These are phyloP conservation scores for Synanceia verrucosa DNA, from an alignment of 2,797 vertebrate genomes.

Conservation along the genomic window DNA sequence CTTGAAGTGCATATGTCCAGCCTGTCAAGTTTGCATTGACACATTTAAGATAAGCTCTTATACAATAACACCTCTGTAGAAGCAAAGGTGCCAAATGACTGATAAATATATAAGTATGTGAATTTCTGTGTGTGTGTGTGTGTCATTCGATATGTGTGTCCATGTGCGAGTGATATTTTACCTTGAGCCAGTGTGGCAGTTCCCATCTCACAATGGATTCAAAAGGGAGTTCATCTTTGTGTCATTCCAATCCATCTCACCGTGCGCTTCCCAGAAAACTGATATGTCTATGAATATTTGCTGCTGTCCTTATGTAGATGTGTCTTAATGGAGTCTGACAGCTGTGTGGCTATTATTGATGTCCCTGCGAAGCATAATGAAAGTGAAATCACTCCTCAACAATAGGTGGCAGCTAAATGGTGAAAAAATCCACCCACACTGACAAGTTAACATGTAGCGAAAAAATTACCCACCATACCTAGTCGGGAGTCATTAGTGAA, in stretches of 20 bases:
- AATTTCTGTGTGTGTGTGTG: conserved; percentile 2
- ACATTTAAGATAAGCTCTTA: conserved; percentile 32
- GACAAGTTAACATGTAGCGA: conserved; percentile 80
- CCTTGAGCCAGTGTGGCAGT: conserved; percentile 64
- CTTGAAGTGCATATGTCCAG: conserved; percentile 1
- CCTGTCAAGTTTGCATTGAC: not conserved
- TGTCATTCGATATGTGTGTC: conserved; percentile 21
- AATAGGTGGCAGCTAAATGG: conserved; percentile 77
- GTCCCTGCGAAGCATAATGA: conserved; percentile 76
- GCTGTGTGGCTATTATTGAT: conserved; percentile 80
- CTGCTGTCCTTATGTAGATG: conserved; percentile 74
- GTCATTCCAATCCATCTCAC: conserved; percentile 74
- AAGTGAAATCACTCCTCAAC: conserved; percentile 78
- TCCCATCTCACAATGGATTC: conserved; percentile 66
- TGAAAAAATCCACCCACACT: conserved; percentile 76
- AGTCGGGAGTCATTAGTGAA: conserved; percentile 63
- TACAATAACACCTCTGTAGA: conserved; percentile 29
- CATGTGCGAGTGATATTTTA: conserved; percentile 64
- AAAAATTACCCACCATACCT: conserved; percentile 56
- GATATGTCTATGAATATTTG: conserved; percentile 75
- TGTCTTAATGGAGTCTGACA: conserved; percentile 82
- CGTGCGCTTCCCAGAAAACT: conserved; percentile 63
- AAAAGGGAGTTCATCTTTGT: conserved; percentile 72
- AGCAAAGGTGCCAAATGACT: conserved; percentile 20
- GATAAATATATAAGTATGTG: conserved; percentile 34